A percentile compares a stretch with the other conserved stretches of the same genome.
phyloP scores from a whole-genome alignment of 2,888 invertebrate species.

The Flexamia atlantica region DNA sequence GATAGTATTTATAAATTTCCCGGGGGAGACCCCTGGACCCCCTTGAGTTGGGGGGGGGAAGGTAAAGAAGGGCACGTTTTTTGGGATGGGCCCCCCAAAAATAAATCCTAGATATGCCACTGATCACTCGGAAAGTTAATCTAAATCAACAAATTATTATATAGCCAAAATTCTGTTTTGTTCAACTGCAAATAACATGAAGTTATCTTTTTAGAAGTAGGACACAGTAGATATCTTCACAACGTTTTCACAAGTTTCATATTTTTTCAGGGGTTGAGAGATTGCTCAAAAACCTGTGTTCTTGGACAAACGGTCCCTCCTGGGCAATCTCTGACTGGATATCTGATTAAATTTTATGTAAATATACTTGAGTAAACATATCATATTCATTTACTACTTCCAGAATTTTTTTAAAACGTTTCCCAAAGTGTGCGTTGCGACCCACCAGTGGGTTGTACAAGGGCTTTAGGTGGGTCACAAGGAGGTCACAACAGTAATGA shows the following conservation, averaged over 20 bases:
- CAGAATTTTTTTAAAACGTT: neutral
- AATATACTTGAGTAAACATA: neutral
- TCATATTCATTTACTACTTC: neutral
- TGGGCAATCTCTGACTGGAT: neutral
- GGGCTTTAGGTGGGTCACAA: no score
- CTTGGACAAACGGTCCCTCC: neutral
- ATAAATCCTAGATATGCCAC: no score
- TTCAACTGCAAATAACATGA: neutral
- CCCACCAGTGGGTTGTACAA: no score
- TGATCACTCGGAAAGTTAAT: no score
- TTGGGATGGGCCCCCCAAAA: no score
- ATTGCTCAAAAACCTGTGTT: neutral
- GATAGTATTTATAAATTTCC: no score
- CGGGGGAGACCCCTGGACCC: no score
- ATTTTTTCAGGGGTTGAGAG: conserved; percentile 10
- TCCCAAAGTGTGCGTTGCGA: no score
- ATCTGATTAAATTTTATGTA: conserved; percentile 5
- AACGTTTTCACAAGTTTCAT: neutral
- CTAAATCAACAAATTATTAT: neutral
- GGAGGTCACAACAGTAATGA: no score
- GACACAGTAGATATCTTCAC: neutral
- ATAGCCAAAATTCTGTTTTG: neutral
- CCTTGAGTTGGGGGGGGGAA: no score
- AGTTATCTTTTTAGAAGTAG: neutral
- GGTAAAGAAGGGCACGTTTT: no score